Conservation (phyloP, 2,113 vertebrate genomes). For the Anolis carolinensis region DNA sequence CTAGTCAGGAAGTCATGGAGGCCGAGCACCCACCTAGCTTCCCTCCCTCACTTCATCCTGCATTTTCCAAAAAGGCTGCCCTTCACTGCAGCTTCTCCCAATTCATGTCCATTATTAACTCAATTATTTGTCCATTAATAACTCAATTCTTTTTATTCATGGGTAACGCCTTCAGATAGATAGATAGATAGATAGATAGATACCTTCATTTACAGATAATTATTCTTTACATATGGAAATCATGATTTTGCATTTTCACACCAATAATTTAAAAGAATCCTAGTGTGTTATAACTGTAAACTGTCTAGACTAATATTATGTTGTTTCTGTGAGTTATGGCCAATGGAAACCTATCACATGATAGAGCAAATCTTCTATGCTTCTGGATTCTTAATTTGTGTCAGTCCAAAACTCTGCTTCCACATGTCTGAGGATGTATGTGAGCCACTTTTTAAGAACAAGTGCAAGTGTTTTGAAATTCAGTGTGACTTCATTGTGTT, state of each 20-base stretch:
- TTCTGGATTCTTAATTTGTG: background rate
- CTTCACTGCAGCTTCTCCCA: no score
- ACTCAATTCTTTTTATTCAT: no score
- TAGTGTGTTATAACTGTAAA: slow-evolving; percentile 8
- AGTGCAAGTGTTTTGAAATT: background rate
- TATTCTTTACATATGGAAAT: background rate
- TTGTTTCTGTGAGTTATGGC: background rate
- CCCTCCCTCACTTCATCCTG: no score
- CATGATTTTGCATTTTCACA: background rate
- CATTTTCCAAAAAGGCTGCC: no score
- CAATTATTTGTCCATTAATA: no score
- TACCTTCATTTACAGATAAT: background rate
- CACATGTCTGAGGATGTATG: background rate
- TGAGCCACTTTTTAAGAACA: background rate
- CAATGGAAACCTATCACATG: background rate
- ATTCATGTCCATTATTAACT: no score
- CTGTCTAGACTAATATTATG: background rate
- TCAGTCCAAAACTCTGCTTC: background rate
- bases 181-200: no score
- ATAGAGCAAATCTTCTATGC: background rate
- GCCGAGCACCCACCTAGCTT: no score
- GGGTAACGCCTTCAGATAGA: no score
- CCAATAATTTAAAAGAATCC: background rate
- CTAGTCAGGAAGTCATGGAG: no score
- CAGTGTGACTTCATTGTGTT: background rate